phyloP scores from a whole-genome alignment of 2,797 vertebrate species.

The Xenops minutus region DNA sequence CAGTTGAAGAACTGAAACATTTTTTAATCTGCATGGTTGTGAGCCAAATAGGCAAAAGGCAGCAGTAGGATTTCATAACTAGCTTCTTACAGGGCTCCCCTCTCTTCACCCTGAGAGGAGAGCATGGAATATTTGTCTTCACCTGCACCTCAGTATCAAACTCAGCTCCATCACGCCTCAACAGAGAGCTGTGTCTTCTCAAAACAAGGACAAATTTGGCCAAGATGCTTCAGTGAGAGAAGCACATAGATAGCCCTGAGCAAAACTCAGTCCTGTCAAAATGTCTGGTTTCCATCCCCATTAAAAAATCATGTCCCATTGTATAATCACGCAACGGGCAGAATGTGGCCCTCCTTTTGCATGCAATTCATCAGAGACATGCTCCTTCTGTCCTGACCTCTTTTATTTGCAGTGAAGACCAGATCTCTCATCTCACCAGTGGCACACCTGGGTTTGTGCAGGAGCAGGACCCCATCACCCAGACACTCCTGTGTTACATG shows the following conservation, averaged over 20 bases:
- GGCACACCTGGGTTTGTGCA: not conserved
- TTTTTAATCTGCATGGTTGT: not conserved
- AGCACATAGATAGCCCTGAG: not conserved
- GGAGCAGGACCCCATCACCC: not conserved
- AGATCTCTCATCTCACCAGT: not conserved
- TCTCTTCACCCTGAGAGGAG: not conserved
- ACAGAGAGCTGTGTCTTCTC: not conserved
- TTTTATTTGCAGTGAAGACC: not conserved
- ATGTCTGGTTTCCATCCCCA: not conserved
- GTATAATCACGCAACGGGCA: not conserved
- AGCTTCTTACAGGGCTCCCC: not conserved
- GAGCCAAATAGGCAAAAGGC: not conserved
- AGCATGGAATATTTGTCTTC: not conserved
- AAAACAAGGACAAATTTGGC: not conserved
- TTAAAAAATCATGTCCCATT: slow-evolving; percentile 28
- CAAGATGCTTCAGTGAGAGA: not conserved
- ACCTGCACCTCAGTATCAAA: not conserved
- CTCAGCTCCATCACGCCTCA: not conserved
- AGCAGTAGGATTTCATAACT: not conserved
- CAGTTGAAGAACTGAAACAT: not conserved
- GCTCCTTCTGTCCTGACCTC: not conserved
- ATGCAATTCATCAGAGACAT: not conserved
- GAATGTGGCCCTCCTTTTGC: not conserved
- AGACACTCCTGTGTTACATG: not conserved
- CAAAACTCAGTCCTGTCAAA: not conserved